Evolutionary conservation across 1,140 invertebrate genomes (phyloP).

Genomic region (Brachionus rotundiformis): DNA sequence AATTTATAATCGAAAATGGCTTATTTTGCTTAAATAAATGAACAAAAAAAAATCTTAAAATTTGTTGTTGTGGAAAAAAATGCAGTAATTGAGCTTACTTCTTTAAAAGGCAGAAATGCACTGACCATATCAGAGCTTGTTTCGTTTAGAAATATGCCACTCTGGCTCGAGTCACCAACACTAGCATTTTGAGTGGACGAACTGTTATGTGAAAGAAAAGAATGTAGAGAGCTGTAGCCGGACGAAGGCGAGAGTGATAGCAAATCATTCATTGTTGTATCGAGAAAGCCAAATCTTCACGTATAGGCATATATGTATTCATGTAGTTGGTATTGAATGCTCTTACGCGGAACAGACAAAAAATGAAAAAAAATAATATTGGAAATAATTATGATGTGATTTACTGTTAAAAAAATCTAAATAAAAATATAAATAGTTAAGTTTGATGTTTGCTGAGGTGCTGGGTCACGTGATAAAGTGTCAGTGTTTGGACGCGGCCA

Average conservation of each 20-base stretch:
- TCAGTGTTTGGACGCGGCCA: neutral
- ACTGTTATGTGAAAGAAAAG: neutral
- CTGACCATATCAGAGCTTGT: conserved; percentile 10
- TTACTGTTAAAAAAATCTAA: conserved; percentile 19
- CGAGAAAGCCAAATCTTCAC: neutral
- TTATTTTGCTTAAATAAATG: too few relatives aligned
- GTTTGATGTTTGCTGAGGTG: neutral
- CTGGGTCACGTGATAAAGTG: neutral
- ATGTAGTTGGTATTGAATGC: neutral
- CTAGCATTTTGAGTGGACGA: neutral
- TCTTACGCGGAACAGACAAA: neutral
- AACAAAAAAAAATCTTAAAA: too few relatives aligned
- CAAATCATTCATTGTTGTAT: conserved; percentile 9
- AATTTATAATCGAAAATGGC: too few relatives aligned
- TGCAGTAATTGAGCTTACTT: too few relatives aligned
- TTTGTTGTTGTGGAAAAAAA: too few relatives aligned
- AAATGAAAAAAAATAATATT: neutral
- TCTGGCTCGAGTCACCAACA: neutral
- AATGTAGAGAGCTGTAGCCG: neutral
- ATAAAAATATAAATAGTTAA: neutral
- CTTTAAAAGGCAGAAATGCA: conserved; percentile 31
- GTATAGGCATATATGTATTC: neutral
- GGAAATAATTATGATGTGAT: neutral
- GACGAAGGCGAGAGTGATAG: conserved; percentile 19
- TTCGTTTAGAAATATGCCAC: conserved; percentile 1